Percentiles rank a stretch among this genome's conserved stretches.
These are phyloP conservation scores for Saturnia japonica DNA, from an alignment of 2,888 invertebrate genomes.

Conservation along the genomic window DNA sequence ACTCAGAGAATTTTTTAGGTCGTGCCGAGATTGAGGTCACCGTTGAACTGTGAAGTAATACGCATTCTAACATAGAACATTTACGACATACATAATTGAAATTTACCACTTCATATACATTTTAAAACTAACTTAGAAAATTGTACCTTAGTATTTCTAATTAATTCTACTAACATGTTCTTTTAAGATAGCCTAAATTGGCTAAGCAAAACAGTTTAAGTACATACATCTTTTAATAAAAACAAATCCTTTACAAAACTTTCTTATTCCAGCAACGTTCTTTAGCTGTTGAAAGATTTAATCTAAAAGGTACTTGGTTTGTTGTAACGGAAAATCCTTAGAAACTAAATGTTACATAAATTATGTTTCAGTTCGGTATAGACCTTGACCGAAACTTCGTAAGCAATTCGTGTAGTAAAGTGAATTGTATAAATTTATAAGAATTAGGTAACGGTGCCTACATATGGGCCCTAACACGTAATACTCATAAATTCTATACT, in stretches of 20 bases:
- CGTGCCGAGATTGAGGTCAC: too few relatives aligned
- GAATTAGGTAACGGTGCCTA: slow-evolving; percentile 1
- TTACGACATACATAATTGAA: too few relatives aligned
- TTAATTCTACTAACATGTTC: background rate
- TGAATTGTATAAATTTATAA: slow-evolving; percentile 10
- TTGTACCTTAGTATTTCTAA: background rate
- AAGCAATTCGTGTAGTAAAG: slow-evolving; percentile 12
- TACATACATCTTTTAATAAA: background rate
- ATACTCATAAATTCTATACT: background rate
- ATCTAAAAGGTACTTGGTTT: background rate
- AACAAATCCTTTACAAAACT: background rate
- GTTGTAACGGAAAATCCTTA: slow-evolving; percentile 2
- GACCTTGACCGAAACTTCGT: slow-evolving; percentile 9
- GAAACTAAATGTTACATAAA: background rate
- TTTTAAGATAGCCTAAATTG: background rate
- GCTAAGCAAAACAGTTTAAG: background rate
- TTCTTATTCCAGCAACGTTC: background rate
- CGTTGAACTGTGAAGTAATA: too few relatives aligned
- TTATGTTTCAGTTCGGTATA: background rate
- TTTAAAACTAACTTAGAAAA: background rate
- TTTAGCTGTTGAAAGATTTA: background rate
- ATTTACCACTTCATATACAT: background rate
- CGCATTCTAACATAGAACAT: too few relatives aligned
- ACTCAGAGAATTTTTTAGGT: too few relatives aligned
- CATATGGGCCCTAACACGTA: background rate